These are phyloP conservation scores for Centrocercus urophasianus DNA, from an alignment of 2,113 vertebrate genomes.

Conservation along the genomic window DNA sequence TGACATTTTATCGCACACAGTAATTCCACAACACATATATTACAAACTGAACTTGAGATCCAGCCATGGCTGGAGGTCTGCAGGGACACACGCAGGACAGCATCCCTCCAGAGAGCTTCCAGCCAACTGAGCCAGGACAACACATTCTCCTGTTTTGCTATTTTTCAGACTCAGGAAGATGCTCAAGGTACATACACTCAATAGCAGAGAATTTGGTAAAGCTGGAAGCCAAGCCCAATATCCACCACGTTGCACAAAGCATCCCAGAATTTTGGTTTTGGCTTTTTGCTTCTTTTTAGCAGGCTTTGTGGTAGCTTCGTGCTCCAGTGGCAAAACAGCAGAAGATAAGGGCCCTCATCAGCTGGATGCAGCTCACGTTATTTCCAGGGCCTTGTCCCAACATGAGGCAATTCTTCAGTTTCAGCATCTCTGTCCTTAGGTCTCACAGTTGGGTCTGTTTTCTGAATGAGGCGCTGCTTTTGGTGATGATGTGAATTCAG, in stretches of 20 bases:
- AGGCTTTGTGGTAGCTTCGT: neutral
- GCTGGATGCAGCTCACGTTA: neutral
- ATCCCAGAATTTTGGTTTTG: neutral
- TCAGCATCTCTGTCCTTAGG: neutral
- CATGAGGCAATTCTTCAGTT: neutral
- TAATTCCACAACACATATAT: conserved; percentile 45
- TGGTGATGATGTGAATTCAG: conserved; percentile 15
- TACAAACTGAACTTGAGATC: conserved; percentile 51
- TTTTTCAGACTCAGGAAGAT: neutral
- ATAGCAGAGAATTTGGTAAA: neutral
- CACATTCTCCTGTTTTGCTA: neutral
- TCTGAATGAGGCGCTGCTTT: neutral
- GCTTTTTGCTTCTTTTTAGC: neutral
- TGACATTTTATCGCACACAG: conserved; percentile 32
- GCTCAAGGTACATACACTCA: neutral
- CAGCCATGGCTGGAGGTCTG: conserved; percentile 63
- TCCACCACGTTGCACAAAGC: rapidly evolving
- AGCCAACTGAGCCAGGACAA: conserved; percentile 50
- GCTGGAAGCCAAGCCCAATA: neutral
- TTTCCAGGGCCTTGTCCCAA: conserved; percentile 5
- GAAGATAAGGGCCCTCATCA: neutral
- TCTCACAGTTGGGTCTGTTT: neutral
- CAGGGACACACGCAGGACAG: conserved; percentile 14
- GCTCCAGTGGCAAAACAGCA: neutral
- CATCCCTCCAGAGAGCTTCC: conserved; percentile 19